Conservation (phyloP, 1,140 invertebrate genomes). For the Caenorhabditis latens region DNA sequence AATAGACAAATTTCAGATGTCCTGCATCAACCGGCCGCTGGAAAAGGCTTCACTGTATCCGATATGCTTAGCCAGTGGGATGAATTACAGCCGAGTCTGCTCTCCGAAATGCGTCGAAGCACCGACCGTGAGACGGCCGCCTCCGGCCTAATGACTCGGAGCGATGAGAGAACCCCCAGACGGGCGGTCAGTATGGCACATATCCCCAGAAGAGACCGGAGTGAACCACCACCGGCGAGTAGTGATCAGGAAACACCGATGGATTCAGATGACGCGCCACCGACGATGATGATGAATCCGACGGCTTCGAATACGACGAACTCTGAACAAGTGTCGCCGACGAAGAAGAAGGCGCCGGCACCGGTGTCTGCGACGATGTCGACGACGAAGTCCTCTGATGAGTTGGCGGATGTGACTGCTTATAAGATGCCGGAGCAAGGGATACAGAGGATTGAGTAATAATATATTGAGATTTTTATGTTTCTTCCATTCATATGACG, state of each 20-base stretch:
- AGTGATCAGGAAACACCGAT: background rate
- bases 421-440: constrained; percentile 50
- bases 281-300: background rate
- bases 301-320: background rate
- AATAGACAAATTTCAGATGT: constrained; percentile 52
- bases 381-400: constrained; percentile 2
- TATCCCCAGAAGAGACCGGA: constrained; percentile 36
- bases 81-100: constrained; percentile 53
- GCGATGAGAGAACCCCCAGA: constrained; percentile 12
- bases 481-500: background rate
- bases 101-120: constrained; percentile 19
- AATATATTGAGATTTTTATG: background rate
- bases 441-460: constrained; percentile 27
- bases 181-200: constrained; percentile 30
- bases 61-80: constrained; percentile 61
- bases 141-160: background rate
- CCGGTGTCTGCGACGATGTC: background rate
- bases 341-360: constrained; percentile 11
- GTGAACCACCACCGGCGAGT: background rate
- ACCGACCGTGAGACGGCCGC: background rate
- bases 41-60: constrained; percentile 63
- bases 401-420: constrained; percentile 37
- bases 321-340: constrained; percentile 17
- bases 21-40: constrained; percentile 57
- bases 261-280: background rate